Evolutionary conservation across 2,113 vertebrate species (phyloP).

Genomic region (Aptenodytes forsteri): DNA sequence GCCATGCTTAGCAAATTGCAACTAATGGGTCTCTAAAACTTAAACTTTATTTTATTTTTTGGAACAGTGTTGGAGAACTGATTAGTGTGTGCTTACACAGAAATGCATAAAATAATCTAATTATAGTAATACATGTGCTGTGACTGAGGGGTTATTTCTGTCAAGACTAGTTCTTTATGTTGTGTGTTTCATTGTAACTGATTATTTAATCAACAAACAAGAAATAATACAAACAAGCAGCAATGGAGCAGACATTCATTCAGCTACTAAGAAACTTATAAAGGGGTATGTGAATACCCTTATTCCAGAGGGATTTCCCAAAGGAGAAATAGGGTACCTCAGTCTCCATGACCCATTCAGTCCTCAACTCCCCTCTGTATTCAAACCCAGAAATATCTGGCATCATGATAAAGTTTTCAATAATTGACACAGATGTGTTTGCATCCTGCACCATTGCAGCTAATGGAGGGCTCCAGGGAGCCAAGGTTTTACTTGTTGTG

Average conservation of each 20-base stretch:
- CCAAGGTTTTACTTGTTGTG: slow-evolving; percentile 41
- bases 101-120: slow-evolving; percentile 22
- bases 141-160: background rate
- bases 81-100: background rate
- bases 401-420: slow-evolving; percentile 40
- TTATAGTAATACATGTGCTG: background rate
- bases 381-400: background rate
- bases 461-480: slow-evolving; percentile 37
- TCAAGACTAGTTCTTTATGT: background rate
- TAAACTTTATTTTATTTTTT: background rate
- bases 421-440: slow-evolving; percentile 30
- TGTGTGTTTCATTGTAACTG: background rate
- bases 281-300: background rate
- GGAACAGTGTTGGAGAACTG: background rate
- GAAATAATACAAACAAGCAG: background rate
- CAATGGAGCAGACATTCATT: background rate
- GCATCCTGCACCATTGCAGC: background rate
- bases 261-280: background rate
- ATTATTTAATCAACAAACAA: slow-evolving; percentile 15
- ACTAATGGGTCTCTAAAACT: background rate
- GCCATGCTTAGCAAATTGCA: background rate
- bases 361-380: background rate
- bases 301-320: background rate
- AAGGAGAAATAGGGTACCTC: background rate
- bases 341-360: background rate